phyloP scores from a whole-genome alignment of 2,888 invertebrate genomes.

The Diaprepes abbreviatus region DNA sequence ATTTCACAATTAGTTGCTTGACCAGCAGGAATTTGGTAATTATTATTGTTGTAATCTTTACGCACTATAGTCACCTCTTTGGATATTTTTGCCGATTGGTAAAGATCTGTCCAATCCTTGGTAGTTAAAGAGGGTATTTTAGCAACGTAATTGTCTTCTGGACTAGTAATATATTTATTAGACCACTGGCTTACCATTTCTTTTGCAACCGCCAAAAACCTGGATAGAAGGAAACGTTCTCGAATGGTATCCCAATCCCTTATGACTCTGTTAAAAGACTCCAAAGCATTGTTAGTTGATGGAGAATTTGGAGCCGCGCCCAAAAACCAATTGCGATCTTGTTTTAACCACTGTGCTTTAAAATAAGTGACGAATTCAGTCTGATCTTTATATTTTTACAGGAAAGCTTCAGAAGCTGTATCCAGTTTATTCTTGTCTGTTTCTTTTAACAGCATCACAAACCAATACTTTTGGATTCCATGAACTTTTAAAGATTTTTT shows the following conservation, averaged over 20 bases:
- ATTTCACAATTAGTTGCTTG: too few relatives aligned
- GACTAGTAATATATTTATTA: too few relatives aligned
- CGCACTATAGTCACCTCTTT: background rate
- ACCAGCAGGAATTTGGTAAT: too few relatives aligned
- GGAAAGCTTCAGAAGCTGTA: too few relatives aligned
- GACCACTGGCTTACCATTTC: too few relatives aligned
- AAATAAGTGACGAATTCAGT: background rate
- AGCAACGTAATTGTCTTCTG: background rate
- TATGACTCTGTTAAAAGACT: background rate
- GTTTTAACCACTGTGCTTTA: background rate
- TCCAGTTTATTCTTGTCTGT: background rate
- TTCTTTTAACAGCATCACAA: background rate
- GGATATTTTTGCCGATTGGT: background rate
- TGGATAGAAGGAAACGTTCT: background rate
- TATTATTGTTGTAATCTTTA: too few relatives aligned
- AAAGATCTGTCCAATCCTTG: background rate
- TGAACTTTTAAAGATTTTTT: background rate
- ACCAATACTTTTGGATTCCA: background rate
- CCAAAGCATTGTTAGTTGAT: background rate
- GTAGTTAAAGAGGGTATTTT: background rate
- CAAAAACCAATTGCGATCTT: background rate
- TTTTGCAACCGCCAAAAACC: background rate
- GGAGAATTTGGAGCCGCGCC: background rate
- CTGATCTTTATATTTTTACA: too few relatives aligned
- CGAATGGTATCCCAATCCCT: background rate